A percentile compares a stretch with the other conserved stretches of the same genome.
Conservation (phyloP, 2,113 vertebrate species). For the Laterallus jamaicensis region DNA sequence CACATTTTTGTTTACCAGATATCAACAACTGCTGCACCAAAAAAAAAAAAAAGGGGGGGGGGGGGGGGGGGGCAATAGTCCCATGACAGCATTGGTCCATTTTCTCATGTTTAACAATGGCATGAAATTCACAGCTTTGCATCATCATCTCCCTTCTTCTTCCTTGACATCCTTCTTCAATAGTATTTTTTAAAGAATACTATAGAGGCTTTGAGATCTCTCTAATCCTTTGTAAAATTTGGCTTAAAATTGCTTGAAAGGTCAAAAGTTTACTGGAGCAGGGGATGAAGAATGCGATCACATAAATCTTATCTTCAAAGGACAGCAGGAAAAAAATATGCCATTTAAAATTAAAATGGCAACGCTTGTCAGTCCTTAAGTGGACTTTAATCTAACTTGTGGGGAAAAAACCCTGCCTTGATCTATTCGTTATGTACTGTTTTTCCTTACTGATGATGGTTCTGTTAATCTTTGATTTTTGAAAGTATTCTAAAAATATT, state of each 20-base stretch:
- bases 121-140: neutral
- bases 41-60: neutral
- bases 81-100: neutral
- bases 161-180: neutral
- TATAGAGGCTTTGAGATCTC: neutral
- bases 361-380: neutral
- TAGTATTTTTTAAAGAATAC: neutral
- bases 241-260: neutral
- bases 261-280: neutral
- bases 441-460: neutral
- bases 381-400: neutral
- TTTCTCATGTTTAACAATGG: neutral
- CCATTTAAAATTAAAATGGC: neutral
- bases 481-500: neutral
- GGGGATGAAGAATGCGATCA: neutral
- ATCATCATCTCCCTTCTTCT: neutral
- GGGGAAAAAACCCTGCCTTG: accelerated
- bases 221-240: neutral
- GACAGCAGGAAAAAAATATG: neutral
- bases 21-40: neutral
- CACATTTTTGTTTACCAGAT: neutral
- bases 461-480: neutral
- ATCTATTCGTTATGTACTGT: neutral
- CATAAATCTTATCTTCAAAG: neutral
- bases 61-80: neutral